Evolutionary conservation across 2,888 invertebrate species (phyloP), one percentile per base, ranked within the genome.

Genomic region (Pterobdella sp.): DNA sequence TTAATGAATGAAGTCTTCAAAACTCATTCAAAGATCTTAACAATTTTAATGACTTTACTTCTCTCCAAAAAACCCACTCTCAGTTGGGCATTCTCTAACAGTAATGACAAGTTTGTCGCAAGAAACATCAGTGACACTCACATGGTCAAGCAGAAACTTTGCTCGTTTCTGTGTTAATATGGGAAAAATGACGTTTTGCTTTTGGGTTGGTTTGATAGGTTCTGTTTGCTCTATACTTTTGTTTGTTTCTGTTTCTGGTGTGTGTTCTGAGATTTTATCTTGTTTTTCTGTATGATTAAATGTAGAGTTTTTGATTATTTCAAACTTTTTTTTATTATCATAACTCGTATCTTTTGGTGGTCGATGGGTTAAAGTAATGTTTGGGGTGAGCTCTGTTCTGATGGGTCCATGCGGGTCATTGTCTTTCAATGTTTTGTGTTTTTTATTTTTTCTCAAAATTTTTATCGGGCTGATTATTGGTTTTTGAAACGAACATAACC

Each of bases 111-210:
- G 4, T 10, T 63, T 42, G 36, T 71, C 71, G 26, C 63, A 71
- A 10, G 71, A 63, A 1, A 71, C 71, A 63, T 71, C 71, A 22
- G 71, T 71, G n/a, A 71, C 56, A 63, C 71, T 71, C 1, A 71
- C 71, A 36, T 71, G 52, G 18, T 71, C 71, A n/a, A 71, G 71
- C 22, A 71, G 34, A 34, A 71, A 71, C n/a, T 71, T 71, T 4
- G 71, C 32, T 34, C 71, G 56, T 63, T 71, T 71, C 26, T 52
- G 34, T 1, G 60, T 42, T 10, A 71, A 37, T 34, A 56, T 56
- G n/a, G 71, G 52, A 31, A 63, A 63, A 22, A 71, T 22, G 26
- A 56, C 4, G 60, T 7, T 56, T 56, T 56, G 60, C n/a, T 56
- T 7, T 56, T 56, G 60, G 26, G n/a, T 4, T 56, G 4, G 4